Evolutionary conservation across 2,797 vertebrate genomes (phyloP), one percentile per base, ranked within the genome.

Genomic region (Poecilia velifera): DNA sequence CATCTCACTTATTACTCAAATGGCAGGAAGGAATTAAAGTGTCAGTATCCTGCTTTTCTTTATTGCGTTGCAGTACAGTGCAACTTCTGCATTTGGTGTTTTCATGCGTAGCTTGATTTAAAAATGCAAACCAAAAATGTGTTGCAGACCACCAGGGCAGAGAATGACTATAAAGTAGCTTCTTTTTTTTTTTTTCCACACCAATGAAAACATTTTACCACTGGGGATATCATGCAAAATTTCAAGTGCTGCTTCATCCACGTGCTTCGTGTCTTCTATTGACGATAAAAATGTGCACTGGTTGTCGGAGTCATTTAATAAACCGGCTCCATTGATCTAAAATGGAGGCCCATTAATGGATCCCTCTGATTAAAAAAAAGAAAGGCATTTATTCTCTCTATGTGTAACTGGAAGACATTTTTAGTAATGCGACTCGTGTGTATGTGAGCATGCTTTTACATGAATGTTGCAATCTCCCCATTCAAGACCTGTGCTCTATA

Each of bases 401-500:
- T 36, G 28, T 68, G n/a, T 71, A 43, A 68, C 49, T 79, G 68
- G 2, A 0, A 79, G 78, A 71, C 43, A 79, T 87, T 84, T 78
- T 1, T 72, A 47, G 20, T 76, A 47, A 70, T 74, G 78, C 53
- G 57, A 84, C 78, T 81, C 47, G 49, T 34, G 46, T n/a, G 41
- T 43, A 7, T 49, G 6, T 49, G 18, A 7, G 1, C 16, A 39
- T 74, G 12, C 39, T 45, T 41, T 76, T 73, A 82, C 76, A 76
- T 88, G 55, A 90, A 87, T 82, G 84, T 70, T 55, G n/a, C 71
- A 31, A 81, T 57, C 46, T 81, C 73, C 36, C 59, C 82, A 57
- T 78, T 86, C 77, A 84, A 74, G 55, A 59, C 59, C 53, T 22
- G 12, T 84, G 90, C 85, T 84, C 88, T 86, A 18, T 18, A 25